phyloP scores from a whole-genome alignment of 2,113 vertebrate genomes.

The Vicugna pacos region DNA sequence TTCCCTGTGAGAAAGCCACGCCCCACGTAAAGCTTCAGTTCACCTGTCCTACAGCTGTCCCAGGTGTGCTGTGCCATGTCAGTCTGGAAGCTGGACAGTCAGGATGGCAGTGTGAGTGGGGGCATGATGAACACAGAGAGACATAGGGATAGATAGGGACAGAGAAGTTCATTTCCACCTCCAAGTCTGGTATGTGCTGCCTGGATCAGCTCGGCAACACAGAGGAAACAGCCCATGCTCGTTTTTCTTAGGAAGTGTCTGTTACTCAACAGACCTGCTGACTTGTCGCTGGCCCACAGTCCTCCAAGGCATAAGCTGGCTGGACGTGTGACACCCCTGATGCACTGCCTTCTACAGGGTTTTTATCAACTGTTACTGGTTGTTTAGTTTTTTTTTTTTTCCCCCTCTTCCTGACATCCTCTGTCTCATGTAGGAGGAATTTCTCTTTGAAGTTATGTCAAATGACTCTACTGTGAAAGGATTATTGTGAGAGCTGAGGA shows the following conservation, averaged over 20 bases:
- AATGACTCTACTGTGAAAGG: not conserved
- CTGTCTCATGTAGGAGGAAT: not conserved
- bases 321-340: too few species aligned
- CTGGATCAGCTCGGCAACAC: not conserved
- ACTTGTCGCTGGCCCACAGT: not conserved
- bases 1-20: not conserved
- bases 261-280: not conserved
- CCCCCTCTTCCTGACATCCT: not conserved
- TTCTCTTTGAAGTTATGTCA: slow-evolving; percentile 57
- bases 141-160: too few species aligned
- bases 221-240: not conserved
- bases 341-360: not conserved
- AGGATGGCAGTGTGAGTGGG: not conserved
- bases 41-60: too few species aligned
- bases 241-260: not conserved
- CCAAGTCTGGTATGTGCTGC: not conserved
- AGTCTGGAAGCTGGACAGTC: not conserved
- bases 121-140: not conserved
- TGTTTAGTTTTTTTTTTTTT: not conserved
- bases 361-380: not conserved
- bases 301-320: not conserved
- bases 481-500: slow-evolving; percentile 13
- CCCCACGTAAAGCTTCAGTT: not conserved
- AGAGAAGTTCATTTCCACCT: not conserved
- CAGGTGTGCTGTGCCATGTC: not conserved